These are phyloP conservation scores for Xestobium rufovillosum DNA, from an alignment of 2,888 invertebrate genomes.

Conservation along the genomic window DNA sequence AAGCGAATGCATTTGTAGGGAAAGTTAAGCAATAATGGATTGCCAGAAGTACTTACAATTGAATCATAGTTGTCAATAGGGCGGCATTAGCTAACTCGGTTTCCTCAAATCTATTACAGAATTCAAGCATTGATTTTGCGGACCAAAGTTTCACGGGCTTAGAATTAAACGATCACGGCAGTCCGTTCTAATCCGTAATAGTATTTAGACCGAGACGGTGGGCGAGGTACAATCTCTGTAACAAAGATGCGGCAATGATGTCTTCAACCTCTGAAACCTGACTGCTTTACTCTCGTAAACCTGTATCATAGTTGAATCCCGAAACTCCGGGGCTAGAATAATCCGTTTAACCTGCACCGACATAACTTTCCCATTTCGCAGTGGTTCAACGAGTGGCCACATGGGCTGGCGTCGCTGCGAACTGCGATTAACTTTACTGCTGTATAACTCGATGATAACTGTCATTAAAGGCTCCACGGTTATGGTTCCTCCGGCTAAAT, in stretches of 20 bases:
- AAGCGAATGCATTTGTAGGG: too few relatives aligned
- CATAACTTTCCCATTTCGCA: conserved; percentile 43
- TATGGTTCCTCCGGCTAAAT: conserved; percentile 33
- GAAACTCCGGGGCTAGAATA: conserved; percentile 31
- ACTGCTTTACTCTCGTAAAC: conserved; percentile 22
- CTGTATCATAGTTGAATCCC: too few relatives aligned
- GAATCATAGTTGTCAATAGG: too few relatives aligned
- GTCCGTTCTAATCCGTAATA: conserved; percentile 34
- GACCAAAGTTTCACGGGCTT: conserved; percentile 33
- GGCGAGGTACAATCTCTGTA: conserved; percentile 8
- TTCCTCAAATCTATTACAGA: conserved; percentile 32
- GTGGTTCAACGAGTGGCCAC: conserved; percentile 27
- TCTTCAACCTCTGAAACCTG: conserved; percentile 21
- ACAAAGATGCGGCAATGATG: conserved; percentile 23
- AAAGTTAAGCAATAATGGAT: too few relatives aligned
- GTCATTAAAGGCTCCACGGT: conserved; percentile 37
- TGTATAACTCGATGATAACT: conserved; percentile 37
- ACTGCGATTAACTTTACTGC: conserved; percentile 35
- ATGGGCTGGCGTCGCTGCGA: conserved; percentile 20
- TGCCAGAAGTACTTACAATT: too few relatives aligned
- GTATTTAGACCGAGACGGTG: too few relatives aligned
- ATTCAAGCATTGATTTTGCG: conserved; percentile 32
- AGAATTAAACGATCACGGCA: conserved; percentile 33
- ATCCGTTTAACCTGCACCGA: conserved; percentile 43
- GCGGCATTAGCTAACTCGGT: too few relatives aligned